Conservation (phyloP, 2,888 invertebrate species). For the Hartigia nigra region DNA sequence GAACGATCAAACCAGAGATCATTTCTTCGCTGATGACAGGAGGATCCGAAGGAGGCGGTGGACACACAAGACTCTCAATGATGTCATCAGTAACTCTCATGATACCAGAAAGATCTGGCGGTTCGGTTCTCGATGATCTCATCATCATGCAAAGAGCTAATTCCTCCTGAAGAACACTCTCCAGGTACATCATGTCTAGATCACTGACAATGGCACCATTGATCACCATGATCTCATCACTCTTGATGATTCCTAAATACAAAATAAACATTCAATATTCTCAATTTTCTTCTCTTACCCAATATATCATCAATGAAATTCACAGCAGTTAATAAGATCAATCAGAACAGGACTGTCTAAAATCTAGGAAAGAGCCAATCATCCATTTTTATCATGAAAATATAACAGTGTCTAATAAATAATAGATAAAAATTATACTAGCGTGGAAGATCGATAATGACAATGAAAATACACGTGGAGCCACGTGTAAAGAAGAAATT, state of each 20-base stretch:
- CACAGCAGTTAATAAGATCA: background rate
- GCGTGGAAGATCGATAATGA: background rate
- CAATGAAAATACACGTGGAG: background rate
- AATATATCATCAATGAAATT: background rate
- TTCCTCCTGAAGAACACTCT: conserved; percentile 95
- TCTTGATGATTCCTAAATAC: conserved; percentile 89
- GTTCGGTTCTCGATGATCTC: conserved; percentile 77
- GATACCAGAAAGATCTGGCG: conserved; percentile 73
- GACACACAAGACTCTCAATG: conserved; percentile 95
- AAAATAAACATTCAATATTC: background rate
- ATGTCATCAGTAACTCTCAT: conserved; percentile 93
- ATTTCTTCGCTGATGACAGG: conserved; percentile 94
- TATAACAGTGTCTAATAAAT: background rate
- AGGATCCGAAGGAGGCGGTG: conserved; percentile 94
- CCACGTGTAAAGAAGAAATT: background rate
- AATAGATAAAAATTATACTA: background rate
- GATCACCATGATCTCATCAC: conserved; percentile 99
- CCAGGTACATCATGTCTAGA: conserved; percentile 99
- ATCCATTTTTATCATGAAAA: background rate
- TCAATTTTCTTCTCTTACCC: background rate
- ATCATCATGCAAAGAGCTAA: conserved; percentile 96
- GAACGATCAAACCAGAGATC: conserved; percentile 96
- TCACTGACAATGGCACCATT: conserved; percentile 98
- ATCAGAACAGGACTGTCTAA: background rate
- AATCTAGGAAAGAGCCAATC: background rate